A percentile compares a stretch with the other conserved stretches of the same genome.
Conservation (phyloP, 2,113 vertebrate species). For the Dasyornis broadbenti region DNA sequence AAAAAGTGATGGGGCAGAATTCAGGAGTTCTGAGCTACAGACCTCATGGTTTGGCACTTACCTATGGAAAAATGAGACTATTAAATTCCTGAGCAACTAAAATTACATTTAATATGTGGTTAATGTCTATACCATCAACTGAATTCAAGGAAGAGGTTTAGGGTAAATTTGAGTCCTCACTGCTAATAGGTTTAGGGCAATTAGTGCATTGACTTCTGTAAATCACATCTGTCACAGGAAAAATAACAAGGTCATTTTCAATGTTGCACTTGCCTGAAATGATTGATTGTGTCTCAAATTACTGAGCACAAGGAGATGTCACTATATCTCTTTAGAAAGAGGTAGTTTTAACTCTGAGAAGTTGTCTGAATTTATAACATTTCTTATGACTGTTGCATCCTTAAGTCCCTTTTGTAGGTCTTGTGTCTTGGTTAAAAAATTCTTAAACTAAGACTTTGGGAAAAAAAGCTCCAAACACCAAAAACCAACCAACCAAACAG, state of each 20-base stretch:
- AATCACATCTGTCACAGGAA: slow-evolving; percentile 13
- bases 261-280: background rate
- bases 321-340: background rate
- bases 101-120: background rate
- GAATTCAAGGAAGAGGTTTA: background rate
- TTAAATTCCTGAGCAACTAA: background rate
- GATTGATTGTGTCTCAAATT: background rate
- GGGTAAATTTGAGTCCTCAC: background rate
- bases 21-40: background rate
- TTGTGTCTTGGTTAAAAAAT: background rate
- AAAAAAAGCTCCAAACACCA: background rate
- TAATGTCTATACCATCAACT: slow-evolving; percentile 23
- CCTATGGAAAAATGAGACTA: background rate
- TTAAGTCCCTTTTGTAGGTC: background rate
- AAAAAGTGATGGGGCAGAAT: background rate
- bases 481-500: background rate
- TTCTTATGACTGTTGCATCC: background rate
- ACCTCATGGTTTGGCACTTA: background rate
- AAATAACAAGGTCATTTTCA: slow-evolving; percentile 2
- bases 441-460: background rate
- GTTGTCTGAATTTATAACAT: background rate
- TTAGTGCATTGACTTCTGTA: slow-evolving; percentile 32
- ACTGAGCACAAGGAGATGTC: background rate
- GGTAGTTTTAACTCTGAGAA: background rate
- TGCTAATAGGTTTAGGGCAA: slow-evolving; percentile 16